Evolutionary conservation across 2,797 vertebrate genomes (phyloP), one percentile per base, ranked within the genome.

Genomic region (Linurgus olivaceus): DNA sequence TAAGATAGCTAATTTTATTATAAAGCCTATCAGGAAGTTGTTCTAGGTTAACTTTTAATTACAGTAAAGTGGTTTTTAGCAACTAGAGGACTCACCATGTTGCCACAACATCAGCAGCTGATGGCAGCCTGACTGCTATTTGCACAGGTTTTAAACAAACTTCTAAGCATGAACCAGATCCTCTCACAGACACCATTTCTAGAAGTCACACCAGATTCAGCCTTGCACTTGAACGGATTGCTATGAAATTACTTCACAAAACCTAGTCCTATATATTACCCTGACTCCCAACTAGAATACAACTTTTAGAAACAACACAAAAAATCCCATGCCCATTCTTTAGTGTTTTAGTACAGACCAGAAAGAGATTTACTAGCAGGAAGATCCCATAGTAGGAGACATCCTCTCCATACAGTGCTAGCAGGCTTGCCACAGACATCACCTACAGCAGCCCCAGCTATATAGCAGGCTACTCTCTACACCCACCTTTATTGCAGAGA

Each of bases 381-480:
- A 77, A 73, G 16, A 13, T 13, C 31, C 59, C 26, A 2, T n/a
- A 14, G 37, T 42, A 79, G 24, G 19, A 62, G 8, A 55, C 11
- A 45, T 12, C 45, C 40, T 50, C 31, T 51, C 31, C 57, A 23
- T 16, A 10, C 55, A 65, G 11, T 19, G 24, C 48, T 31, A 4
- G 17, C 11, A 75, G 5, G 6, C 10, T 76, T 29, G 5, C 4
- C 55, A 2, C 42, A 44, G 11, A 4, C 15, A 63, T 4, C 44
- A 11, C 18, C 7, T 0, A 2, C 7, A 33, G 23, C n/a, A 55
- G 10, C 12, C 33, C 42, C 62, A 70, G 17, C 23, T 50, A 4
- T 3, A 2, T 3, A 5, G 6, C 35, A 55, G 23, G 10, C 17
- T 33, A 4, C 13, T 55, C 18, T 45, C 70, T 1, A 0, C 62